Conservation (phyloP, 2,888 invertebrate genomes). For the Tyria jacobaeae region DNA sequence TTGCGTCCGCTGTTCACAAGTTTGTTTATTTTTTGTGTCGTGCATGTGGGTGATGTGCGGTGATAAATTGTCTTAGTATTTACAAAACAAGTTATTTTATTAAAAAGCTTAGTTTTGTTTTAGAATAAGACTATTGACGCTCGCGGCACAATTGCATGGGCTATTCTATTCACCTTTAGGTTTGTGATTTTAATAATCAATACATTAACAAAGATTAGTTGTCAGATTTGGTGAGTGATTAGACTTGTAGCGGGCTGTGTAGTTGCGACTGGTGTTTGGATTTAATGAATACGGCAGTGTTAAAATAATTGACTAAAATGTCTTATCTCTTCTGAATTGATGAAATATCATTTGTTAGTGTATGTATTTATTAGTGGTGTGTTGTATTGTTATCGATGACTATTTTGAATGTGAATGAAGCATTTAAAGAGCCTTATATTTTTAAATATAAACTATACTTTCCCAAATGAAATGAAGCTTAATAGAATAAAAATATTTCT, state of each 20-base stretch:
- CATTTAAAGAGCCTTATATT: background rate
- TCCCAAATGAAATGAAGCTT: background rate
- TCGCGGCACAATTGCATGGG: constrained; percentile 15
- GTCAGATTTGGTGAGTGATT: constrained; percentile 3
- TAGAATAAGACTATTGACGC: background rate
- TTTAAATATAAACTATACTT: background rate
- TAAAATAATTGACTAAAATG: background rate
- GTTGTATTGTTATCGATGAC: background rate
- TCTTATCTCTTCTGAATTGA: background rate
- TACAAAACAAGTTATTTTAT: constrained; percentile 6
- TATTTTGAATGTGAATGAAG: background rate
- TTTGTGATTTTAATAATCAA: background rate
- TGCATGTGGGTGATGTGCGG: constrained; percentile 51
- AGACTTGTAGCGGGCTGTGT: background rate
- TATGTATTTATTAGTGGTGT: background rate
- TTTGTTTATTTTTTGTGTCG: constrained; percentile 39
- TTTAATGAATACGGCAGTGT: background rate
- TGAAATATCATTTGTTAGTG: background rate
- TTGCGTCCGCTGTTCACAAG: constrained; percentile 12
- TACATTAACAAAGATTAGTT: background rate
- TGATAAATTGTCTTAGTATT: constrained; percentile 40
- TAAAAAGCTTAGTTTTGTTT: constrained; percentile 10
- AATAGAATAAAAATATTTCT: background rate
- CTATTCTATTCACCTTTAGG: constrained; percentile 10
- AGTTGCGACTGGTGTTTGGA: background rate